Evolutionary conservation across 2,797 vertebrate genomes (phyloP).

Genomic region (Acestrorhynchus altus): DNA sequence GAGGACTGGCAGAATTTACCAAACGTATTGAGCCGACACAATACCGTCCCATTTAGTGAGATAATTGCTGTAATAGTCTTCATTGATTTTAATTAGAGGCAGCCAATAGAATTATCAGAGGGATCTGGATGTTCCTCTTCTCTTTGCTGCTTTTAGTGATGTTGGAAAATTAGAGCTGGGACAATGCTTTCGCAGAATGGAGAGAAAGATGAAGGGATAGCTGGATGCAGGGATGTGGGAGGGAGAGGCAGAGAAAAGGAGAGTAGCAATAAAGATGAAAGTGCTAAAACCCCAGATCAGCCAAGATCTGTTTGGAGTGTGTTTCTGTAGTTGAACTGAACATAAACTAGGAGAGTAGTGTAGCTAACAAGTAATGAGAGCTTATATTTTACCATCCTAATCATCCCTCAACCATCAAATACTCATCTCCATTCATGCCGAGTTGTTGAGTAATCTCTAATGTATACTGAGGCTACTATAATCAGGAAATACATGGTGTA

Average conservation of each 20-base stretch:
- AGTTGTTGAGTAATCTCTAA: too few species aligned
- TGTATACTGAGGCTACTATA: too few species aligned
- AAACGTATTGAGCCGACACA: conserved; percentile 79
- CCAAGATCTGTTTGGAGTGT: neutral
- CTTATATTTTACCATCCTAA: too few species aligned
- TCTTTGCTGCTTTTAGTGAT: conserved; percentile 63
- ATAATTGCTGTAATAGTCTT: conserved; percentile 84
- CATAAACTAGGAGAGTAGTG: too few species aligned
- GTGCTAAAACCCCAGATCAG: neutral
- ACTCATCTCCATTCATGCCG: too few species aligned
- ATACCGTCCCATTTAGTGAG: conserved; percentile 76
- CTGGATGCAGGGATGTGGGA: neutral
- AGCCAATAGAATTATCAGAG: conserved; percentile 70
- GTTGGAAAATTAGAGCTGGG: conserved; percentile 67
- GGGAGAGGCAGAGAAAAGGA: neutral
- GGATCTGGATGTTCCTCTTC: conserved; percentile 67
- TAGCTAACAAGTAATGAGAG: too few species aligned
- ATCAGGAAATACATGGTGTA: too few species aligned
- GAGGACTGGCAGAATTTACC: conserved; percentile 71
- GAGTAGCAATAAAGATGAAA: too few species aligned
- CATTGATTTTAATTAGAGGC: conserved; percentile 83
- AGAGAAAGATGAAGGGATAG: conserved; percentile 24
- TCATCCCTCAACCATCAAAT: too few species aligned
- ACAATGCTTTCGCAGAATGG: conserved; percentile 56
- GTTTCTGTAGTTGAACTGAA: too few species aligned